These are phyloP conservation scores for Orcinus orca DNA, from an alignment of 2,113 vertebrate genomes.

Conservation along the genomic window DNA sequence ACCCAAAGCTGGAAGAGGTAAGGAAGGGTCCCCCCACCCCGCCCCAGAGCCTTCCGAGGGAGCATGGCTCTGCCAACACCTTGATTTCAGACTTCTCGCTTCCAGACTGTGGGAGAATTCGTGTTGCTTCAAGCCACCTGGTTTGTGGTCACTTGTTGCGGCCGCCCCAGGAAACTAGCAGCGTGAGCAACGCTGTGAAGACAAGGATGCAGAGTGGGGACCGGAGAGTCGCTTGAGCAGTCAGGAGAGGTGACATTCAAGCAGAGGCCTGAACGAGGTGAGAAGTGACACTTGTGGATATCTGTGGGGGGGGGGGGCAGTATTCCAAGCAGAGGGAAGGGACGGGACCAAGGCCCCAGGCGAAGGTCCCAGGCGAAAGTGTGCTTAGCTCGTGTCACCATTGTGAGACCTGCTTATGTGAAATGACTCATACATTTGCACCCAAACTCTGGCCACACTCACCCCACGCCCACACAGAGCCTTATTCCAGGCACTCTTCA, in stretches of 20 bases:
- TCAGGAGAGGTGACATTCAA: neutral
- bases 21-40: neutral
- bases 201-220: fast-evolving
- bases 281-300: neutral
- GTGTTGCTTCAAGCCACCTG: no score
- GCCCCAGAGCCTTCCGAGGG: neutral
- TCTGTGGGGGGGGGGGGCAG: neutral
- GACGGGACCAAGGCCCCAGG: neutral
- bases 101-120: neutral
- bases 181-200: fast-evolving
- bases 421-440: neutral
- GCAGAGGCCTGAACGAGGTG: neutral
- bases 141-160: no score
- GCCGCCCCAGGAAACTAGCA: neutral
- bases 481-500: neutral
- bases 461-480: neutral
- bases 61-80: fast-evolving
- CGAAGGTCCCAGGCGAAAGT: neutral
- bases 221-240: neutral
- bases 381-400: no score
- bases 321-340: neutral
- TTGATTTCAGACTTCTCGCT: neutral
- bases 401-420: neutral
- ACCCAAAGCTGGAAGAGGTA: neutral
- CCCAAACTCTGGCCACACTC: neutral